A percentile compares a stretch with the other conserved stretches of the same genome.
These are phyloP conservation scores for Dolichallabes microphthalmus DNA, from an alignment of 2,113 vertebrate genomes.

Conservation along the genomic window DNA sequence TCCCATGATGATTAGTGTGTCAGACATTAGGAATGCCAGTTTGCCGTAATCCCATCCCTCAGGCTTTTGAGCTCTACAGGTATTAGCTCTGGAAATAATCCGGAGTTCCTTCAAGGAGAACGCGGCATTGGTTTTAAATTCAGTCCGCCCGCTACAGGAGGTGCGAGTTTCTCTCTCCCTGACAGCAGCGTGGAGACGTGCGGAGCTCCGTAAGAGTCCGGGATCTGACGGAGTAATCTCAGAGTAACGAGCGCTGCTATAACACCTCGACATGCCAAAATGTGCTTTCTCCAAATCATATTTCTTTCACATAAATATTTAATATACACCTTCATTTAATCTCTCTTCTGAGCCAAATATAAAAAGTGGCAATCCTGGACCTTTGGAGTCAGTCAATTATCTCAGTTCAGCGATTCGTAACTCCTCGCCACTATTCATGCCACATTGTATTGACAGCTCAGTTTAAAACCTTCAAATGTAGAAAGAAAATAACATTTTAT, in stretches of 20 bases:
- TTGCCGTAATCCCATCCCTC: slow-evolving; percentile 99
- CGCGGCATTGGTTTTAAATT: slow-evolving; percentile 85
- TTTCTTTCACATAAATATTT: not conserved
- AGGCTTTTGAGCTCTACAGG: slow-evolving; percentile 98
- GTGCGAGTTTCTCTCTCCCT: slow-evolving; percentile 49
- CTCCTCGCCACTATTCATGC: not conserved
- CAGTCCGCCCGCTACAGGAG: slow-evolving; percentile 84
- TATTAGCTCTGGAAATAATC: slow-evolving; percentile 99
- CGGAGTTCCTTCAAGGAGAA: slow-evolving; percentile 89
- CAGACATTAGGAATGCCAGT: slow-evolving; percentile 93
- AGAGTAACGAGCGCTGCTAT: slow-evolving; percentile 14
- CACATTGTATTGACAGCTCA: not conserved
- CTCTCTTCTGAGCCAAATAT: not conserved
- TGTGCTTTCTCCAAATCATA: not conserved
- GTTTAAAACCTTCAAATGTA: not conserved
- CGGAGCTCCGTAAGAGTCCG: slow-evolving; percentile 7
- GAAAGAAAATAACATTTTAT: not conserved
- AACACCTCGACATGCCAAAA: slow-evolving; percentile 27
- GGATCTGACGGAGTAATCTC: slow-evolving; percentile 35
- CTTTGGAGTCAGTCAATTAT: not conserved
- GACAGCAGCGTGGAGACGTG: slow-evolving; percentile 16
- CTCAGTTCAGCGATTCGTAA: not conserved
- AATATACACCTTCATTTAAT: not conserved
- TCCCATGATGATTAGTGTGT: slow-evolving; percentile 88
- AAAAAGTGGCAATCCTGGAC: not conserved